Percentiles rank a stretch among this genome's conserved stretches.
Conservation (phyloP, 2,113 vertebrate species). For the Aythya baeri region DNA sequence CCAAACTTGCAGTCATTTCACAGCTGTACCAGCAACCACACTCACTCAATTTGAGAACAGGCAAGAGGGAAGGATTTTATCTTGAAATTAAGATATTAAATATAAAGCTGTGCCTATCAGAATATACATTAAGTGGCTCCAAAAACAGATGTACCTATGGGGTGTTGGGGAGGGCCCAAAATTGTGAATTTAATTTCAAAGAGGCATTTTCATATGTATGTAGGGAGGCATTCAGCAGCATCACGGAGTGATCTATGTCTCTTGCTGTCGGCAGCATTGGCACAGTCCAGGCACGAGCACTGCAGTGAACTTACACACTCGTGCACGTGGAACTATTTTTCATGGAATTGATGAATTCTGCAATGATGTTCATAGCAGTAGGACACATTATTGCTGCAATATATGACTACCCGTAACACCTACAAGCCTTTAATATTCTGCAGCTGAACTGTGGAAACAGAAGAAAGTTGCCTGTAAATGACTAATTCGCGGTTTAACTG, state of each 20-base stretch:
- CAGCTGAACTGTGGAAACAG: conserved; percentile 9
- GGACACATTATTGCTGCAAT: background rate
- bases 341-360: conserved; percentile 10
- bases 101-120: background rate
- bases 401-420: conserved; percentile 21
- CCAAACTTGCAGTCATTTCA: background rate
- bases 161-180: background rate
- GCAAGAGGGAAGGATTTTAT: background rate
- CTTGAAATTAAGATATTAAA: background rate
- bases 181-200: background rate
- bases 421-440: conserved; percentile 36
- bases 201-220: background rate
- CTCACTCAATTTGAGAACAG: background rate
- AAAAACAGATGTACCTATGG: background rate
- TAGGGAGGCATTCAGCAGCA: background rate
- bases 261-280: background rate
- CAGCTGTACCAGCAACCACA: background rate
- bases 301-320: background rate
- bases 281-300: background rate
- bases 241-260: background rate
- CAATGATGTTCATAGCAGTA: background rate
- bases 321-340: background rate
- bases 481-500: background rate
- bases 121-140: background rate
- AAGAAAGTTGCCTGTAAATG: conserved; percentile 33